Base-by-base conservation (phyloP, 2,113 vertebrate genomes). In the Archilochus colubris region DNA sequence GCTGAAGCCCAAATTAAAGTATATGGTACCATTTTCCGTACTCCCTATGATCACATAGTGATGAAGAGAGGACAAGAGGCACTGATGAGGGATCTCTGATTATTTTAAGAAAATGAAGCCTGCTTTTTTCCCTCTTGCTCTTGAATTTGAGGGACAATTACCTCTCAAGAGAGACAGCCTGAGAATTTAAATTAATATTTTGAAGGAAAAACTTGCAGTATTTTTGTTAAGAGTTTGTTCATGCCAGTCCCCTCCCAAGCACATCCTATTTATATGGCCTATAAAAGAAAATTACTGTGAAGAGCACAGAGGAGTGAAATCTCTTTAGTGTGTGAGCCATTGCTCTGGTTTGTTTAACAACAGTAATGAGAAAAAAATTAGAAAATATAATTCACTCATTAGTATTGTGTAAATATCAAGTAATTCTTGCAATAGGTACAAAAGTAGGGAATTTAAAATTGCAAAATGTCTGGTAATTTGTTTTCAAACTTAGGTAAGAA, bases 211-310 rank as follows among this genome's bases (percentile, higher is more conserved):
- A 18, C 5, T 54, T 50, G 50, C 8, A 33, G 36, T 43, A 28
- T 64, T 53, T 73, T 53, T 44, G 21, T 16, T 24, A 25, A 21
- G 30, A 75, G 18, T 73, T 83, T 59, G 22, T 63, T 75, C 23
- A 54, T 14, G 61, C 23, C 54, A 53, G 64, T 53, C 28, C 14
- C 50, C 14, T 86, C 31, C 40, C 40, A 64, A 78, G 48, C 24
- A 67, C 64, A 93, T 48, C 83, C 75, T 59, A 57, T 75, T 88
- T 83, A 28, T 55, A 28, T 3, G 31, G 61, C 64, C 59, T 74
- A 63, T 25, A 67, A 83, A 81, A 3, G n/a, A 40, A 16, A 78
- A 18, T 1, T 28, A 48, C 66, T 14, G 9, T 0, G 0, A 77
- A 24, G 14, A 77, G 22, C 28, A 40, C 48, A 62, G 31, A 58